Percentiles rank a stretch among this genome's conserved stretches.
Conservation (phyloP, 2,113 vertebrate species). For the Solea senegalensis region DNA sequence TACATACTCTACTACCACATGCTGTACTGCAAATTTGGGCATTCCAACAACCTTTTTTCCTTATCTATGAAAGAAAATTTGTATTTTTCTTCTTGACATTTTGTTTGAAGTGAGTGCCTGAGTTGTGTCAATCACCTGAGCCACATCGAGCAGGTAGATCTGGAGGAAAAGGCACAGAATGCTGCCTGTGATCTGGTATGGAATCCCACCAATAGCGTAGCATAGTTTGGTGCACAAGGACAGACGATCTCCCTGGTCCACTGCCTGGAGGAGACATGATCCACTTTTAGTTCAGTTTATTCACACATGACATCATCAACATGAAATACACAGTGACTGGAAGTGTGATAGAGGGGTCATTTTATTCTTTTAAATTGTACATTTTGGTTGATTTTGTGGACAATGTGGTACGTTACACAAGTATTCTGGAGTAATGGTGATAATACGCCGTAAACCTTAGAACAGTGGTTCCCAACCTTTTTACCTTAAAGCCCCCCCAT, state of each 20-base stretch:
- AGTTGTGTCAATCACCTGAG: slow-evolving; percentile 82
- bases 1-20: slow-evolving; percentile 15
- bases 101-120: neutral
- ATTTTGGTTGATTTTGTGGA: too few species aligned
- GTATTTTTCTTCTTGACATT: neutral
- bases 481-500: too few species aligned
- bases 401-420: too few species aligned
- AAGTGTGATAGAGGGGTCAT: too few species aligned
- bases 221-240: slow-evolving; percentile 90
- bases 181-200: slow-evolving; percentile 93
- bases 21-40: too few species aligned
- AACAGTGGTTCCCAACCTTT: too few species aligned
- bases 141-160: slow-evolving; percentile 92
- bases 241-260: slow-evolving; percentile 71
- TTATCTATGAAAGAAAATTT: neutral
- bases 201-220: slow-evolving; percentile 91
- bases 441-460: too few species aligned
- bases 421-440: too few species aligned
- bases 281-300: too few species aligned
- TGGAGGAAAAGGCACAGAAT: slow-evolving; percentile 94
- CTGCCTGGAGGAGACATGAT: slow-evolving; percentile 41
- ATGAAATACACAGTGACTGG: too few species aligned
- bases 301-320: too few species aligned
- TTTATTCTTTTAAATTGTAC: too few species aligned
- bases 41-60: neutral